Evolutionary conservation across 2,888 invertebrate species (phyloP).

Genomic region (Allophyes oxyacanthae): DNA sequence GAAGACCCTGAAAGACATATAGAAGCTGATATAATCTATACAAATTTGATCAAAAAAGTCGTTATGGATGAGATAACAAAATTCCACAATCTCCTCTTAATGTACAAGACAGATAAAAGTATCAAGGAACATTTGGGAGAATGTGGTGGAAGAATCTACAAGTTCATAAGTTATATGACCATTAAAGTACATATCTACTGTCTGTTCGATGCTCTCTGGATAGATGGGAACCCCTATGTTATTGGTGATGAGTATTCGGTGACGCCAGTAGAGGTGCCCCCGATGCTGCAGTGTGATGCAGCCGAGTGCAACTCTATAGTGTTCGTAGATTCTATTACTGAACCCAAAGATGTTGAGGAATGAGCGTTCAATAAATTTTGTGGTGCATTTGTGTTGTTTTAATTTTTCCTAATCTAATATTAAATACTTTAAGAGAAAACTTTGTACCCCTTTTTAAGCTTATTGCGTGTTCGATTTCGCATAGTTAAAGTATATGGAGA

Average conservation of each 20-base stretch:
- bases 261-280: constrained; percentile 82
- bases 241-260: constrained; percentile 85
- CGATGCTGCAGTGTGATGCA: constrained; percentile 83
- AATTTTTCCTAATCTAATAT: constrained; percentile 1
- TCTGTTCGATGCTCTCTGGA: constrained; percentile 84
- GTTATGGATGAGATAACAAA: constrained; percentile 86
- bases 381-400: constrained; percentile 19
- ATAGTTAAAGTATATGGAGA: too few species aligned
- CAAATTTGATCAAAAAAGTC: constrained; percentile 83
- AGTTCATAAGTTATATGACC: constrained; percentile 85
- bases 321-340: constrained; percentile 84
- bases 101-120: constrained; percentile 85
- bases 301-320: constrained; percentile 83
- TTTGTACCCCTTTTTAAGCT: too few species aligned
- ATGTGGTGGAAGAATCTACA: constrained; percentile 83
- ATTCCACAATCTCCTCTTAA: constrained; percentile 80
- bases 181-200: constrained; percentile 86
- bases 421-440: too few species aligned
- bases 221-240: constrained; percentile 85
- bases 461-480: too few species aligned
- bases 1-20: constrained; percentile 84
- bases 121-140: constrained; percentile 85
- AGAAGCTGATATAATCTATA: constrained; percentile 84
- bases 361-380: constrained; percentile 57
- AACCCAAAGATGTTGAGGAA: constrained; percentile 82